Evolutionary conservation across 2,888 invertebrate genomes (phyloP).

Genomic region (Tridacna gigas): DNA sequence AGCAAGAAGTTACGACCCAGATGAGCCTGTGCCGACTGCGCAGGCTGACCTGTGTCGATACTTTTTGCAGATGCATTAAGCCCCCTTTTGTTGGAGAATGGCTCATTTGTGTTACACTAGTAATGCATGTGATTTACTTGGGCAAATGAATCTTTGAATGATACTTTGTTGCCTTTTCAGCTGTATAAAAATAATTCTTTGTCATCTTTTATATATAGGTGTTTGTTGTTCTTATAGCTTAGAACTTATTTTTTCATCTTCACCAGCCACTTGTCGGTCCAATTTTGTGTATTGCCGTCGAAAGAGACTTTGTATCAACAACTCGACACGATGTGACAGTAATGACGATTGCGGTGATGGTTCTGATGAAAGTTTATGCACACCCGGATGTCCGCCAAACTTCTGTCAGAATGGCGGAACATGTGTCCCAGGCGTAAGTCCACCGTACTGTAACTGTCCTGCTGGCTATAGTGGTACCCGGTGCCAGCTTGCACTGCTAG

Average conservation of each 20-base stretch:
- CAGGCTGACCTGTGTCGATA: no score
- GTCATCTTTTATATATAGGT: no score
- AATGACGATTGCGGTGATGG: slow-evolving; percentile 70
- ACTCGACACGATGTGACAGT: slow-evolving; percentile 69
- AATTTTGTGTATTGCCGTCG: slow-evolving; percentile 69
- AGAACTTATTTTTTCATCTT: not conserved
- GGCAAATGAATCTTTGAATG: no score
- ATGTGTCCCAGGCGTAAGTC: slow-evolving; percentile 56
- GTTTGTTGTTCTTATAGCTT: no score
- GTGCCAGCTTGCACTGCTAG: slow-evolving; percentile 52
- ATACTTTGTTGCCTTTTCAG: no score
- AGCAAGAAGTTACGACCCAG: no score
- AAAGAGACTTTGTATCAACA: slow-evolving; percentile 65
- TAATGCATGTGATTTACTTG: no score
- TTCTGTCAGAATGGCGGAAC: slow-evolving; percentile 74
- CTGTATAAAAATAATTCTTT: no score
- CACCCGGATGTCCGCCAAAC: slow-evolving; percentile 59
- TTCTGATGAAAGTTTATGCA: slow-evolving; percentile 72
- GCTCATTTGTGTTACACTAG: no score
- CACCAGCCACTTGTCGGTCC: slow-evolving; percentile 64
- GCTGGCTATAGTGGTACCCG: slow-evolving; percentile 49
- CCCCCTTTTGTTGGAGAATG: no score
- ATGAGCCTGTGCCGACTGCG: no score
- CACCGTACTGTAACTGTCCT: slow-evolving; percentile 59
- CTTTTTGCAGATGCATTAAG: no score